These are phyloP conservation scores for Trinectes maculatus DNA, from an alignment of 2,113 vertebrate species.

Conservation along the genomic window DNA sequence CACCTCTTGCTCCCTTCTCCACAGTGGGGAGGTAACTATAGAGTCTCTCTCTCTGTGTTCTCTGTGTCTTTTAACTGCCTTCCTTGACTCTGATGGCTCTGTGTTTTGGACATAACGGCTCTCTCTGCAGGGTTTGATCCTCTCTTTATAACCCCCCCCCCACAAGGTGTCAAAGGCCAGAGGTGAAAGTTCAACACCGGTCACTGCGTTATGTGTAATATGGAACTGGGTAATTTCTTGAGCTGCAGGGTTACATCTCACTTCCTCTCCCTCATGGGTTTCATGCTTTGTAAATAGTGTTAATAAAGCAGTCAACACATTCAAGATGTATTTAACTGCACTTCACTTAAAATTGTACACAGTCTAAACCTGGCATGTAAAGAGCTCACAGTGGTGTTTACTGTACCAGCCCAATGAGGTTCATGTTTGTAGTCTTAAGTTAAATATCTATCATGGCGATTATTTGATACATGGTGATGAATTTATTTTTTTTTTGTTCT, in stretches of 20 bases:
- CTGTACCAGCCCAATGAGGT: too few species aligned
- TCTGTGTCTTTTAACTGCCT: slow-evolving; percentile 1
- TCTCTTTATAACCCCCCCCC: not conserved
- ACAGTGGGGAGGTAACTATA: slow-evolving; percentile 14
- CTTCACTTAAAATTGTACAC: too few species aligned
- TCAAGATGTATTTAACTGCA: not conserved
- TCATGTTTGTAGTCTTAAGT: too few species aligned
- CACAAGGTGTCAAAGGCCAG: slow-evolving; percentile 1
- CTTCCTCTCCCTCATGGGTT: not conserved
- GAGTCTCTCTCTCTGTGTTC: not conserved
- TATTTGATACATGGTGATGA: too few species aligned
- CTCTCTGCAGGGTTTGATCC: not conserved
- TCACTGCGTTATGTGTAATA: slow-evolving; percentile 10
- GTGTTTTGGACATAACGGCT: not conserved
- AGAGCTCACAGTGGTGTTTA: too few species aligned
- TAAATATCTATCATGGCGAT: too few species aligned
- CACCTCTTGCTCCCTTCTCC: slow-evolving; percentile 4
- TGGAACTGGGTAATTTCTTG: not conserved
- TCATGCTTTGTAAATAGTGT: not conserved
- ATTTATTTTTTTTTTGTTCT: too few species aligned
- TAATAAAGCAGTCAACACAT: not conserved
- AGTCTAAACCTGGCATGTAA: too few species aligned
- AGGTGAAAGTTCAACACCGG: slow-evolving; percentile 21
- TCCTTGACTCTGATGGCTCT: not conserved
- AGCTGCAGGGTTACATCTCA: not conserved